Conservation (phyloP, 2,888 invertebrate genomes). For the Leptopilina myrica region DNA sequence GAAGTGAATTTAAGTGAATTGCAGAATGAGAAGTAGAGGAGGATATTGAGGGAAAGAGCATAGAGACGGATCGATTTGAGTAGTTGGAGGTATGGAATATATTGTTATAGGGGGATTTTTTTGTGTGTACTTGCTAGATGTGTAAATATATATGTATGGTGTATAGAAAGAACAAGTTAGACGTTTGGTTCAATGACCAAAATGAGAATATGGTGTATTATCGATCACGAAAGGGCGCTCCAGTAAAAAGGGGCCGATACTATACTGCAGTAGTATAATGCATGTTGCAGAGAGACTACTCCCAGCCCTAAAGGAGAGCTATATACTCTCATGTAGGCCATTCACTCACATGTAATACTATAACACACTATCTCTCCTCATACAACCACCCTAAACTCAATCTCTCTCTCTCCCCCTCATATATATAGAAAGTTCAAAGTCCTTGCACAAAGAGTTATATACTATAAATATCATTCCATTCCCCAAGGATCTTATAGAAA, state of each 20-base stretch:
- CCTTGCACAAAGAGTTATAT: slow-evolving; percentile 8
- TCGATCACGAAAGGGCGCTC: slow-evolving; percentile 59
- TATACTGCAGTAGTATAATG: slow-evolving; percentile 29
- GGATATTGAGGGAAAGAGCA: no score
- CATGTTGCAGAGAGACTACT: slow-evolving; percentile 20
- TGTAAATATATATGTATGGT: no score
- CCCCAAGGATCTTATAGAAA: neutral
- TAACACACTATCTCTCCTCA: neutral
- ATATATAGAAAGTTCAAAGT: slow-evolving; percentile 12
- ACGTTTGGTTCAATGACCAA: slow-evolving; percentile 68
- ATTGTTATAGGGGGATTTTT: no score
- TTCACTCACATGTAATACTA: slow-evolving; percentile 33
- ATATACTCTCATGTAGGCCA: slow-evolving; percentile 23
- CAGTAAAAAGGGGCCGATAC: slow-evolving; percentile 47
- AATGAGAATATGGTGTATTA: slow-evolving; percentile 62
- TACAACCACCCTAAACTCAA: slow-evolving; percentile 17
- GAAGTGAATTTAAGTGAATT: no score
- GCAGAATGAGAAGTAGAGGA: no score
- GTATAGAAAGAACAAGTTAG: slow-evolving; percentile 45
- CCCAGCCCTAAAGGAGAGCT: neutral
- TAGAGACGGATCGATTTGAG: no score
- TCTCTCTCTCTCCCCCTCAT: slow-evolving; percentile 4
- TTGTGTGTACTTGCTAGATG: no score
- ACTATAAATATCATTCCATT: neutral
- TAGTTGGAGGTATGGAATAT: no score